phyloP scores from a whole-genome alignment of 2,113 vertebrate species.

The Mormoops blainvillei region DNA sequence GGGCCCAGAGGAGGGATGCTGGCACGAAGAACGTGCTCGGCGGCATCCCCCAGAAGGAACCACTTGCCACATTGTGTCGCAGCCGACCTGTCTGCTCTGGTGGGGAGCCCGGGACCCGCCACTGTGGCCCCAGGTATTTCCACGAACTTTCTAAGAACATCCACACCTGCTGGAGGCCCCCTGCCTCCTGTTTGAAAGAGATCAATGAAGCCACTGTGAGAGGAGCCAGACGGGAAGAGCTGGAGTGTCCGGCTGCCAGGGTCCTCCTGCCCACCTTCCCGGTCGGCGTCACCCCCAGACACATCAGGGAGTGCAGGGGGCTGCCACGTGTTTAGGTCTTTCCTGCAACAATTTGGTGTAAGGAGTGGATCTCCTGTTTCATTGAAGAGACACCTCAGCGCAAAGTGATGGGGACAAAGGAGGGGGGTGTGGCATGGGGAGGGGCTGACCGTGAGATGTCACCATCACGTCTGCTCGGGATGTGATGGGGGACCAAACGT shows the following conservation, averaged over 20 bases:
- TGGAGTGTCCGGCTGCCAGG: too few relatives aligned
- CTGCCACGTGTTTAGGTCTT: background rate
- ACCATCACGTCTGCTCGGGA: background rate
- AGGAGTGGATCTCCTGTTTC: background rate
- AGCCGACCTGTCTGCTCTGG: too few relatives aligned
- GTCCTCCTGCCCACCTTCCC: too few relatives aligned
- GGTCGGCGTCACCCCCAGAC: background rate
- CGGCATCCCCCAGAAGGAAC: rapidly evolving
- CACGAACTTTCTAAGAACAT: too few relatives aligned
- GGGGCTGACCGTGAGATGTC: background rate
- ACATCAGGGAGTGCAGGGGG: rapidly evolving
- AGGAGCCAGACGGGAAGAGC: too few relatives aligned
- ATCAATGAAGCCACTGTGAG: too few relatives aligned
- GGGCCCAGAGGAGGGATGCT: background rate
- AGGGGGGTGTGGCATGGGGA: background rate
- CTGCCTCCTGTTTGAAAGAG: too few relatives aligned
- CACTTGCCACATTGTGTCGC: rapidly evolving
- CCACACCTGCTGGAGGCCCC: too few relatives aligned
- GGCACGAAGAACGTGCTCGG: background rate
- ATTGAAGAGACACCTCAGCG: background rate
- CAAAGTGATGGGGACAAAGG: background rate
- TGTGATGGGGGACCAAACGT: background rate
- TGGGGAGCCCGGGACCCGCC: too few relatives aligned
- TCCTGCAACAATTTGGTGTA: rapidly evolving
- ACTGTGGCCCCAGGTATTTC: too few relatives aligned